Conservation (phyloP, 30 jellyfish, hydroid and myxozoan genomes). For the Aurelia aurita complex sp. Pacific region DNA sequence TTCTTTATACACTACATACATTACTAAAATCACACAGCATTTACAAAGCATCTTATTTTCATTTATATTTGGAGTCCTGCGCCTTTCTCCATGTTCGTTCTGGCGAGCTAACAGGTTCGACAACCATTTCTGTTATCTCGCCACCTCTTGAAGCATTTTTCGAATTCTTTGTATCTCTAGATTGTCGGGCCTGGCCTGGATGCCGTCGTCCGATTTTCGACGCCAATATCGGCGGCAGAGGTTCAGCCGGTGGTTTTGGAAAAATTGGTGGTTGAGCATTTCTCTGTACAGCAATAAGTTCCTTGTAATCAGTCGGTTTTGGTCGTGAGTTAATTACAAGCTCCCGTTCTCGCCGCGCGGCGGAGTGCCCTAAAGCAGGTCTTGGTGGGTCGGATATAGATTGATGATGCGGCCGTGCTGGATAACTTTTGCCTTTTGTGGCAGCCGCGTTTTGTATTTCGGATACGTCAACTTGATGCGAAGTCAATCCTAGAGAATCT, state of each 20-base stretch:
- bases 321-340: constrained; percentile 44
- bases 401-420: constrained; percentile 68
- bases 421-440: constrained; percentile 38
- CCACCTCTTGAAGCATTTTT: constrained; percentile 22
- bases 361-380: constrained; percentile 79
- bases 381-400: constrained; percentile 70
- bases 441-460: constrained; percentile 69
- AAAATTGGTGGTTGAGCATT: constrained; percentile 37
- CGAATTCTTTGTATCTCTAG: constrained; percentile 7
- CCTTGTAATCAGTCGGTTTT: constrained; percentile 84
- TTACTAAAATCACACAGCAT: too few species aligned
- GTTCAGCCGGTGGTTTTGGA: constrained; percentile 63
- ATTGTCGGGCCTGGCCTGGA: constrained; percentile 15
- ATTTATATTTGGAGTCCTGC: constrained; percentile 52
- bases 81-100: constrained; percentile 67
- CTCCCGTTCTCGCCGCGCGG: constrained; percentile 76
- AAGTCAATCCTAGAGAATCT: constrained; percentile 5
- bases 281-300: constrained; percentile 48
- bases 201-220: constrained; percentile 53
- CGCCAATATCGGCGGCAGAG: constrained; percentile 91
- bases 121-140: constrained; percentile 62
- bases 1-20: too few species aligned
- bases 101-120: constrained; percentile 66
- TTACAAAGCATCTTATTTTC: neutral
- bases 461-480: constrained; percentile 67